Base-by-base conservation (phyloP, 2,888 invertebrate genomes). In the Pseudolycoriella hygida region DNA sequence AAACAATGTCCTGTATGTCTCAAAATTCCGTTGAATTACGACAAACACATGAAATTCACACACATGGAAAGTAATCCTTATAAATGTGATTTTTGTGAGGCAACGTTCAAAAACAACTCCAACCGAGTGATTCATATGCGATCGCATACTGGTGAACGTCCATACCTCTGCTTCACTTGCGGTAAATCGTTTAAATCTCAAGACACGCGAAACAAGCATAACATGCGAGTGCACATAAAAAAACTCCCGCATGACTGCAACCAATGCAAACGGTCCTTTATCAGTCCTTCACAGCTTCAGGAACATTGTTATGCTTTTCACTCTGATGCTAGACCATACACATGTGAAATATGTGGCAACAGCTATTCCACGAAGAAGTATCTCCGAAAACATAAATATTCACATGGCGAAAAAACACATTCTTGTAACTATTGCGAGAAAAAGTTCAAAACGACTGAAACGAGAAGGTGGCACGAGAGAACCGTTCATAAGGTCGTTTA, bases 81-180 rank as follows among this genome's bases (percentile, higher is more conserved):
- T 10, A 40, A 40, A 40, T 40, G 40, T 18, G 40, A 40, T 18
- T 2, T 40, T 2, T 40, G 40, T 11, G 10, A 18, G 46, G 34
- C 51, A 44, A 53, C 67, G 67, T 68, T 67, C 67, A 67, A 54
- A 66, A 64, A 47, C 60, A 55, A 64, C 62, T 67, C 67, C 5
- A 40, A 40, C 15, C 40, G 40, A 2, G n/a, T 20, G 5, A 40
- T 20, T 6, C 40, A 40, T 12, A n/a, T n/a, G n/a, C n/a, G n/a
- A n/a, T n/a, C n/a, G n/a, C n/a, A n/a, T n/a, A n/a, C n/a, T n/a
- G n/a, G n/a, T n/a, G n/a, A n/a, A n/a, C n/a, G n/a, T n/a, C n/a
- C n/a, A n/a, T n/a, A n/a, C n/a, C n/a, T n/a, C n/a, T n/a, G n/a
- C n/a, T n/a, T n/a, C n/a, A n/a, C n/a, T n/a, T n/a, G n/a, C n/a